Conservation (phyloP, 2,888 invertebrate species). For the Perithous albicinctus region DNA sequence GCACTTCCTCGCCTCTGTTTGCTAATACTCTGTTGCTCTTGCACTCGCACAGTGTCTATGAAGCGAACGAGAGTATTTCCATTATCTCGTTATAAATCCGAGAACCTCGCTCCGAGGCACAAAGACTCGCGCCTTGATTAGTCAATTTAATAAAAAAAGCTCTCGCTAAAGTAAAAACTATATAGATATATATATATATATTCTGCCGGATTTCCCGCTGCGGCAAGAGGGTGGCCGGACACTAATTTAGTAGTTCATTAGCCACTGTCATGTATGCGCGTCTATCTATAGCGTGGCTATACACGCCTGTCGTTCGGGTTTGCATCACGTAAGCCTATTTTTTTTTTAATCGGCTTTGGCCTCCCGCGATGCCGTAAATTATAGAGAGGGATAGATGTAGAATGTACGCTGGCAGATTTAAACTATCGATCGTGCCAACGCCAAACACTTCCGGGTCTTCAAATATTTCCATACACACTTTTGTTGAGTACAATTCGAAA, state of each 20-base stretch:
- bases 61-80: background rate
- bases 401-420: background rate
- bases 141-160: background rate
- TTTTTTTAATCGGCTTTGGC: conserved; percentile 20
- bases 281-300: conserved; percentile 6
- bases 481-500: too few relatives aligned
- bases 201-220: background rate
- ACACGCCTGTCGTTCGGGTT: conserved; percentile 5
- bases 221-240: background rate
- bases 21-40: conserved; percentile 27
- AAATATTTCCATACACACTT: background rate
- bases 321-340: conserved; percentile 9
- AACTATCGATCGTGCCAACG: conserved; percentile 6
- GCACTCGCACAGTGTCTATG: background rate
- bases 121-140: background rate
- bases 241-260: conserved; percentile 46
- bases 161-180: background rate
- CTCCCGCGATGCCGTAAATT: background rate
- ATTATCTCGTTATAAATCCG: conserved; percentile 2
- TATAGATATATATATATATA: too few relatives aligned
- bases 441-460: background rate
- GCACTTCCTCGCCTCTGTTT: conserved; percentile 21
- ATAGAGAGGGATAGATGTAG: background rate
- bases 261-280: conserved; percentile 13
- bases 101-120: background rate